These are phyloP conservation scores for Garrulus glandarius DNA, from an alignment of 2,797 vertebrate genomes.

Conservation along the genomic window DNA sequence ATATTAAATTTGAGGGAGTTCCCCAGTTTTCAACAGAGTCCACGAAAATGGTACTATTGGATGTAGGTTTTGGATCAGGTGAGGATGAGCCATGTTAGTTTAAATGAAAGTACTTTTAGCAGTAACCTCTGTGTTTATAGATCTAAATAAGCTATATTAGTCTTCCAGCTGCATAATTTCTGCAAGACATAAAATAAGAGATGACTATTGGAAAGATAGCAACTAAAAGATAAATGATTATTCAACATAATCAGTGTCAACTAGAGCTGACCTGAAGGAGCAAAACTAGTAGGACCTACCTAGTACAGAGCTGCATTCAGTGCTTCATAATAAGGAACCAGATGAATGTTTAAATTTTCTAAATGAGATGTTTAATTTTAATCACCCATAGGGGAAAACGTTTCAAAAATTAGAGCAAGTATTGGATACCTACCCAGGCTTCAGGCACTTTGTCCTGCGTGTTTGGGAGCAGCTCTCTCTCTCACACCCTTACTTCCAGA, in stretches of 20 bases:
- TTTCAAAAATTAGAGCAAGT: not conserved
- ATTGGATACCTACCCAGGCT: not conserved
- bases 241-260: not conserved
- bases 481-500: not conserved
- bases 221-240: not conserved
- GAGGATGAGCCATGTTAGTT: not conserved
- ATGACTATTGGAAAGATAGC: not conserved
- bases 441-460: not conserved
- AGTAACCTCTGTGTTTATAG: not conserved
- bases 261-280: not conserved
- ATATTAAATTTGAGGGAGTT: not conserved
- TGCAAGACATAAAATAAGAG: not conserved
- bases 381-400: not conserved
- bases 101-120: not conserved
- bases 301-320: not conserved
- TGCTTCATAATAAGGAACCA: not conserved
- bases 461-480: not conserved
- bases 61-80: not conserved
- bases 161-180: not conserved
- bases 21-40: not conserved
- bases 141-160: not conserved
- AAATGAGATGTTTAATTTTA: not conserved
- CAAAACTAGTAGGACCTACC: not conserved
- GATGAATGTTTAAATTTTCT: not conserved
- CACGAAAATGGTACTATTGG: not conserved